Base-by-base conservation (phyloP, 1,140 invertebrate genomes). In the Homarus americanus region DNA sequence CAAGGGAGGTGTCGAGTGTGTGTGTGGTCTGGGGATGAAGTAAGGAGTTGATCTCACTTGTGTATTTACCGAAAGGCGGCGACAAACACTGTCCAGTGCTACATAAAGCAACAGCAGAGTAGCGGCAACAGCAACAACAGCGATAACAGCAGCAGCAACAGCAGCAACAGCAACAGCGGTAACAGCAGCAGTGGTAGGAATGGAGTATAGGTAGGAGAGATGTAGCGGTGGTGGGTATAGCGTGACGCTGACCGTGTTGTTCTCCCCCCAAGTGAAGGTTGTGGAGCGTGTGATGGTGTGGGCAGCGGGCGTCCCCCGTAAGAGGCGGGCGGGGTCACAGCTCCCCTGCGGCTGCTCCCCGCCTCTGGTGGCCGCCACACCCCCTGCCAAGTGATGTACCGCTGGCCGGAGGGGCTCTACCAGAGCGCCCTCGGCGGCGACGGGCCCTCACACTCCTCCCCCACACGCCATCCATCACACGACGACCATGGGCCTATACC, bases 311-410 rank as follows among this genome's bases (percentile, higher is more conserved):
- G 80, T 20, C 69, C 79, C 87, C 69, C 79, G 87, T 83, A 72
- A 76, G 34, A 69, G 80, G 80, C 87, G 87, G 87, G 87, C 66
- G 49, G 87, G 72, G 87, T 63, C 87, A 24, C 79, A 15, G 36
- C 34, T 49, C 75, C 82, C 91, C 69, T 79, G 78, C 20, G 79
- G 82, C 49, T 66, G 72, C 73, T 92, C 85, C 72, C 87, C 85
- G 84, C 83, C 91, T 63, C 73, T 79, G 87, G 69, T 72, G 38
- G 32, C 28, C 38, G 82, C 53, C 36, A 49, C 44, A 36, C 34
- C 78, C n/a, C 41, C 72, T 63, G 53, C 58, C 78, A 87, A 89
- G 72, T 92, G 87, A 90, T 90, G 87, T 84, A 90, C 87, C 87
- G 79, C 69, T 78, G 40, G 80, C 72, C 87, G 80, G 87, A 90